Percentiles rank a stretch among this genome's conserved stretches.
phyloP scores from a whole-genome alignment of 2,797 vertebrate species.

The Phrynocephalus vlangalii region DNA sequence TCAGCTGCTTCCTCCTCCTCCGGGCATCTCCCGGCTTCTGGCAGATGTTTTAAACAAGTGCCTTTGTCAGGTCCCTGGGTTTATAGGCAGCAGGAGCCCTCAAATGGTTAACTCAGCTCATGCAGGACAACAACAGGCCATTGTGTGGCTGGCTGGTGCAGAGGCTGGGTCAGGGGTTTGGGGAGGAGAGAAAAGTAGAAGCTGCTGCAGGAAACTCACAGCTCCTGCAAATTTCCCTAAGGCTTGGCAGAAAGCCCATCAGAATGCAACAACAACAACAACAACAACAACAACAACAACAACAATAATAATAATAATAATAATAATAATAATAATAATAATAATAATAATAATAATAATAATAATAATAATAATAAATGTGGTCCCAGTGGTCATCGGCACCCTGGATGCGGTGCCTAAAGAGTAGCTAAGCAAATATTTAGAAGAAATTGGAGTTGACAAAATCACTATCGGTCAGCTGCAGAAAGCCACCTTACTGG shows the following conservation, averaged over 20 bases:
- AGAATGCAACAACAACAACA: neutral
- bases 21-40: neutral
- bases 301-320: too few species aligned
- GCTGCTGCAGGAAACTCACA: neutral
- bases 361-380: too few species aligned
- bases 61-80: conserved; percentile 9
- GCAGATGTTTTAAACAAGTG: neutral
- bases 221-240: neutral
- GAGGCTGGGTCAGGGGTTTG: neutral
- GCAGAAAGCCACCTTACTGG: too few species aligned
- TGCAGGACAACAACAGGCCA: neutral
- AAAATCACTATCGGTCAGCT: too few species aligned
- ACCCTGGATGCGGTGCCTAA: too few species aligned
- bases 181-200: neutral
- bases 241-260: neutral
- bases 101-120: neutral
- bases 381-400: too few species aligned
- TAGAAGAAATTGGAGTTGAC: too few species aligned
- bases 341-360: too few species aligned
- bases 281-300: too few species aligned
- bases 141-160: neutral
- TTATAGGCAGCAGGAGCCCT: neutral
- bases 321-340: too few species aligned
- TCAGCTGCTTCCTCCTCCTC: neutral
- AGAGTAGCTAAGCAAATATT: too few species aligned